Base-by-base conservation (phyloP, 92 coral and sea anemone genomes). In the Epizoanthus fatuus region DNA sequence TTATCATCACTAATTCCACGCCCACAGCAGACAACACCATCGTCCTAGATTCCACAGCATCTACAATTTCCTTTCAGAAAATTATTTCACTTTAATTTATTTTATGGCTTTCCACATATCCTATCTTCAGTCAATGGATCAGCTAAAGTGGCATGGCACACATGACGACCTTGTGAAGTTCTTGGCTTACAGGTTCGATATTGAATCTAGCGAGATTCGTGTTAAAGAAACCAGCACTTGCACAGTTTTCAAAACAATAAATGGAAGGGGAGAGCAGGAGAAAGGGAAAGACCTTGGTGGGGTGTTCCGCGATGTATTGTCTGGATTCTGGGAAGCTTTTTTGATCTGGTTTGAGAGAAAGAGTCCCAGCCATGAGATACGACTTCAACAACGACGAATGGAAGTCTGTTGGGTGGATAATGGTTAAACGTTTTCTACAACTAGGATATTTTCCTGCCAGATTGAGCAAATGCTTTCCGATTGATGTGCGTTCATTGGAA, bases 331-430 rank as follows among this genome's bases (percentile, higher is more conserved):
- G 94, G 16, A 75, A 16, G 37, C 51, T 83, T 91, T 56, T 91
- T 81, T 53, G 89, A 91, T 84, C 94, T 69, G 91, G 91, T 16
- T 86, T 87, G 77, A 86, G 67, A 49, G 94, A 91, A 63, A 77
- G 90, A 56, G 85, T 76, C 14, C 90, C 90, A 10, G 82, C 79
- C 74, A 67, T 91, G 14, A 74, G 95, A 22, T 92, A 91, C 74
- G 90, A 91, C 71, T 88, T 84, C 57, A 29, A 74, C 19, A 73
- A 70, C 45, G 65, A 58, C 11, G 90, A 88, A 47, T 91, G 25
- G 25, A 0, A 22, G 25, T 22, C 25, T 90, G 90, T 88, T 54
- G 90, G 65, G n/a, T 52, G 81, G 72, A 88, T 91, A 15, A 22
- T 91, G 4, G 90, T 80, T 39, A 84, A 88, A 66, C 90, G 95